Evolutionary conservation across 2,113 vertebrate genomes (phyloP).

Genomic region (Glareola pratincola): DNA sequence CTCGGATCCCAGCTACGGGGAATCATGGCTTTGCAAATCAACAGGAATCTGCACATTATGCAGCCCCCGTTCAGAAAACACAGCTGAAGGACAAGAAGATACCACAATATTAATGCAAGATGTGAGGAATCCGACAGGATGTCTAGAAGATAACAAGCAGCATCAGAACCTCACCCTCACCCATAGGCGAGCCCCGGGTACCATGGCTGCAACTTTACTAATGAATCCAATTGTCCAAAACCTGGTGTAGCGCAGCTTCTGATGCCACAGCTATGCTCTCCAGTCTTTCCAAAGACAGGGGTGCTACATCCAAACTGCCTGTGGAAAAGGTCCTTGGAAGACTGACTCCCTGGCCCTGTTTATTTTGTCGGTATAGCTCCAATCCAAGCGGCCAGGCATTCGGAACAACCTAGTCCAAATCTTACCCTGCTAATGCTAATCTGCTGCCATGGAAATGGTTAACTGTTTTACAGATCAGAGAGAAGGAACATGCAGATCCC

Average conservation of each 20-base stretch:
- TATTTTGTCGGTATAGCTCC: not conserved
- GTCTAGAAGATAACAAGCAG: not conserved
- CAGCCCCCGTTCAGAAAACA: not conserved
- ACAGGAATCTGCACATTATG: not conserved
- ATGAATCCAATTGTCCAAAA: not conserved
- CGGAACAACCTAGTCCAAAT: not conserved
- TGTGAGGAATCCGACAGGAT: not conserved
- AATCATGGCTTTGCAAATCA: not conserved
- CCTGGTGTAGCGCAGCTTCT: not conserved
- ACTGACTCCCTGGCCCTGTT: not conserved
- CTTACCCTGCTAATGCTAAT: not conserved
- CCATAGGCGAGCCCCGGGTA: accelerated
- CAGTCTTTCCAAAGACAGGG: not conserved
- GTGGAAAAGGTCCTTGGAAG: not conserved
- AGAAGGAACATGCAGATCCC: not conserved
- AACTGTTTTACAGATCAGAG: not conserved
- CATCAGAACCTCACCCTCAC: not conserved
- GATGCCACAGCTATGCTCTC: not conserved
- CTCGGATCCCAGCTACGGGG: accelerated
- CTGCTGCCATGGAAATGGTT: not conserved
- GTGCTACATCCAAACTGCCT: not conserved
- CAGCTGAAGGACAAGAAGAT: not conserved
- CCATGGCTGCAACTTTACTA: not conserved
- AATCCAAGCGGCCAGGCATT: not conserved
- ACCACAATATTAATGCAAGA: not conserved